These are phyloP conservation scores for Mormyrus lacerda DNA, from an alignment of 2,113 vertebrate species.

Conservation along the genomic window DNA sequence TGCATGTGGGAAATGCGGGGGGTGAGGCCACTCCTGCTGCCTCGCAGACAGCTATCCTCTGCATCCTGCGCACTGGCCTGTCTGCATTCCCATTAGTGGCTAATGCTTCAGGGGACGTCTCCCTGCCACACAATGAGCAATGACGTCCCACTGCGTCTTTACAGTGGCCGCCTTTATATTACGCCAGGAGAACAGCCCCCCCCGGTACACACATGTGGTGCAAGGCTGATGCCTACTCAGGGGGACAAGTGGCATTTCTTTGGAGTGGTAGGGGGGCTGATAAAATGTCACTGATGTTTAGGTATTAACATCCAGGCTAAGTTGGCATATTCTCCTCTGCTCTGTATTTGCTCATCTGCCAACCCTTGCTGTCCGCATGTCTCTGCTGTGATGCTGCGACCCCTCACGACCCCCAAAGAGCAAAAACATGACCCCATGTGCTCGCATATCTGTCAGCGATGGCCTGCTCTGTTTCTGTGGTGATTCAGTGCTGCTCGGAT, in stretches of 20 bases:
- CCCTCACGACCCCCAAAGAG: background rate
- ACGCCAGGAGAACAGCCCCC: background rate
- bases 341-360: background rate
- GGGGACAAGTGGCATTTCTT: background rate
- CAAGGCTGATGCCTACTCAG: background rate
- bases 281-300: background rate
- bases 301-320: background rate
- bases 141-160: background rate
- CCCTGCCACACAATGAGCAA: background rate
- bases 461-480: background rate
- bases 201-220: background rate
- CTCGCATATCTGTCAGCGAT: background rate
- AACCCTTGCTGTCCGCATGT: background rate
- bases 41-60: background rate
- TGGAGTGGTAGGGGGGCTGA: background rate
- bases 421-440: background rate
- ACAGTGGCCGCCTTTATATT: background rate
- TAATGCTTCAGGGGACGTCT: background rate
- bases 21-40: background rate
- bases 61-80: background rate
- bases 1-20: conserved; percentile 26
- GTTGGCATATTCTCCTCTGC: background rate
- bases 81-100: background rate
- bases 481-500: background rate
- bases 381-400: background rate